A percentile compares a stretch with the other conserved stretches of the same genome.
phyloP scores from a whole-genome alignment of 1,140 invertebrate genomes.

The Ostrea edulis region DNA sequence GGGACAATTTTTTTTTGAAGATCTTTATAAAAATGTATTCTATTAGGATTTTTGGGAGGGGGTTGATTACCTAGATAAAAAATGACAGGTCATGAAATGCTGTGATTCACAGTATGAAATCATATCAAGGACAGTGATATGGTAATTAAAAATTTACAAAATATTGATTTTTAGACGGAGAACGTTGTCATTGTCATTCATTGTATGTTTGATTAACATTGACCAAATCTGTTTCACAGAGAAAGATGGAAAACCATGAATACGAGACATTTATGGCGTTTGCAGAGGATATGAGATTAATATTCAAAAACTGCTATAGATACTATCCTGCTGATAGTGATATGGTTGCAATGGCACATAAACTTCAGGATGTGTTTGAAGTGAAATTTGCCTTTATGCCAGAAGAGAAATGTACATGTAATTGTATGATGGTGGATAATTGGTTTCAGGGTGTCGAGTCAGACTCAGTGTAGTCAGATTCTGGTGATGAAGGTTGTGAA shows the following conservation, averaged over 20 bases:
- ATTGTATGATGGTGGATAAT: slow-evolving; percentile 65
- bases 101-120: too few species aligned
- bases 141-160: too few species aligned
- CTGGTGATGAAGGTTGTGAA: slow-evolving; percentile 84
- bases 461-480: slow-evolving; percentile 80
- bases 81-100: too few species aligned
- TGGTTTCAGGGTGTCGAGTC: slow-evolving; percentile 80
- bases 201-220: too few species aligned
- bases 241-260: slow-evolving; percentile 96
- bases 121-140: too few species aligned
- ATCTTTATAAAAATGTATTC: too few species aligned
- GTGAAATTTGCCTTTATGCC: slow-evolving; percentile 97
- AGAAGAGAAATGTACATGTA: slow-evolving; percentile 87
- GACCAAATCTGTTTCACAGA: slow-evolving; percentile 77
- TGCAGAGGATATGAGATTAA: slow-evolving; percentile 95
- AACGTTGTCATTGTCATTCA: too few species aligned
- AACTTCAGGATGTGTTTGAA: slow-evolving; percentile 96
- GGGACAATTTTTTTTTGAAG: too few species aligned
- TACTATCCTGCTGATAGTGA: slow-evolving; percentile 99
- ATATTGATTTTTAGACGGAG: too few species aligned
- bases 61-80: too few species aligned
- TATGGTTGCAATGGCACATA: slow-evolving; percentile 97
- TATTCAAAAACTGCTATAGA: slow-evolving; percentile 99
- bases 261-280: slow-evolving; percentile 97
- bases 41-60: too few species aligned